Evolutionary conservation across 2,797 vertebrate genomes (phyloP).

Genomic region (Cyclopterus lumpus): DNA sequence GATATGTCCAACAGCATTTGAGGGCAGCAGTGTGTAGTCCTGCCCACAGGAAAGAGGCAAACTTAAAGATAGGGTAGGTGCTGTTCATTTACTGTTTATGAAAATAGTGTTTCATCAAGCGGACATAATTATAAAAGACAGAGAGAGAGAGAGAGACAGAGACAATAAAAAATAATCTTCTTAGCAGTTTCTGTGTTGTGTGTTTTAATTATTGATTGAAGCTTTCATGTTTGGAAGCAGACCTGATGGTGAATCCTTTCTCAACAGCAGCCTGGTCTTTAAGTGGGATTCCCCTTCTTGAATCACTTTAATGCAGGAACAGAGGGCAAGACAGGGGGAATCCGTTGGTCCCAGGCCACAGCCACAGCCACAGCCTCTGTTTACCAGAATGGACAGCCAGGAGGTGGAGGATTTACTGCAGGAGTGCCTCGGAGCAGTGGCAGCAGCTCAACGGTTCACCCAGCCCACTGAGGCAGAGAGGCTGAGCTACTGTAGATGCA

Average conservation of each 20-base stretch:
- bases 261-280: slow-evolving; percentile 1
- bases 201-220: background rate
- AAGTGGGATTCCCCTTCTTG: background rate
- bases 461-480: slow-evolving; percentile 58
- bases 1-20: slow-evolving; percentile 11
- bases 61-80: background rate
- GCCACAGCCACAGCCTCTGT: slow-evolving; percentile 66
- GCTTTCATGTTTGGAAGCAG: slow-evolving; percentile 4
- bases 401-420: slow-evolving; percentile 82
- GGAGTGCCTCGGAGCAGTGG: slow-evolving; percentile 79
- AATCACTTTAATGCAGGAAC: background rate
- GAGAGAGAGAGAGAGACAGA: too few species aligned
- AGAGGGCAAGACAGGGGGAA: slow-evolving; percentile 1
- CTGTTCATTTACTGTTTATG: background rate
- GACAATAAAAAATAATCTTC: background rate
- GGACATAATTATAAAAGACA: background rate
- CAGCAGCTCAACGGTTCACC: background rate
- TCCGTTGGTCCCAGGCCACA: background rate
- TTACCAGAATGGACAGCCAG: slow-evolving; percentile 70
- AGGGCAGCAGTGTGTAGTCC: slow-evolving; percentile 36
- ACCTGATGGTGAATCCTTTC: slow-evolving; percentile 27
- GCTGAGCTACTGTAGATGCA: slow-evolving; percentile 73
- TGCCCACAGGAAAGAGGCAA: slow-evolving; percentile 32
- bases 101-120: accelerated
- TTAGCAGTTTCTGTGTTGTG: background rate